Percentiles rank a stretch among this genome's conserved stretches.
Evolutionary conservation across 2,888 invertebrate genomes (phyloP).

Genomic region (Pinctada fucata): DNA sequence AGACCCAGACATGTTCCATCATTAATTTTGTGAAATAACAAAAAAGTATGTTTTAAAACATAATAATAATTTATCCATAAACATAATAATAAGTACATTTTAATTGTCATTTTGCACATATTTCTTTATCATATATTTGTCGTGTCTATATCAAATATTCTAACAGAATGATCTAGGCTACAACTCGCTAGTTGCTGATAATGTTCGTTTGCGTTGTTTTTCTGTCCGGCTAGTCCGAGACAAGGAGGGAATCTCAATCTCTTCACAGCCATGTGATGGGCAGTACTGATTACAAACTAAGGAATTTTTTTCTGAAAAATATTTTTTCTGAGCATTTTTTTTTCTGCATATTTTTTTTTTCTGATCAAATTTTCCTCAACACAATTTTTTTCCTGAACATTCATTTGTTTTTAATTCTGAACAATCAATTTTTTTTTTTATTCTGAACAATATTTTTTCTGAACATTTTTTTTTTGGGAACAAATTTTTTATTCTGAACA

Average conservation of each 20-base stretch:
- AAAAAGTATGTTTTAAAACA: too few relatives aligned
- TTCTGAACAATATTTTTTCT: too few relatives aligned
- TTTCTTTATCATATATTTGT: slow-evolving; percentile 33
- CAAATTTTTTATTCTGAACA: too few relatives aligned
- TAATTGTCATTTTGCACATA: not conserved
- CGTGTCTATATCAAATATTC: slow-evolving; percentile 63
- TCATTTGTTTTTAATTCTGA: too few relatives aligned
- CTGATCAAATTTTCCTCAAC: not conserved
- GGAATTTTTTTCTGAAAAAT: not conserved
- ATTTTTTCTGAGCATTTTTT: not conserved
- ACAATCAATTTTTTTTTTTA: too few relatives aligned
- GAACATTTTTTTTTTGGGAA: too few relatives aligned
- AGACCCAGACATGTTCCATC: too few relatives aligned
- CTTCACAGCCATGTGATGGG: slow-evolving; percentile 75
- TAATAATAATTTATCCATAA: too few relatives aligned
- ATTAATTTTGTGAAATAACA: too few relatives aligned
- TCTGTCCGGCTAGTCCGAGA: slow-evolving; percentile 55
- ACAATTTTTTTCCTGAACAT: too few relatives aligned
- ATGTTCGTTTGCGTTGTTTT: slow-evolving; percentile 39
- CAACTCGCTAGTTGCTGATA: slow-evolving; percentile 72
- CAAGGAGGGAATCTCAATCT: slow-evolving; percentile 70
- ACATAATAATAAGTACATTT: too few relatives aligned
- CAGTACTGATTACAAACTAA: slow-evolving; percentile 55
- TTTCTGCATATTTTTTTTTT: not conserved
- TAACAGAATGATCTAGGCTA: slow-evolving; percentile 70